Evolutionary conservation across 2,888 invertebrate species (phyloP).

Genomic region (Rhingia rostrata): DNA sequence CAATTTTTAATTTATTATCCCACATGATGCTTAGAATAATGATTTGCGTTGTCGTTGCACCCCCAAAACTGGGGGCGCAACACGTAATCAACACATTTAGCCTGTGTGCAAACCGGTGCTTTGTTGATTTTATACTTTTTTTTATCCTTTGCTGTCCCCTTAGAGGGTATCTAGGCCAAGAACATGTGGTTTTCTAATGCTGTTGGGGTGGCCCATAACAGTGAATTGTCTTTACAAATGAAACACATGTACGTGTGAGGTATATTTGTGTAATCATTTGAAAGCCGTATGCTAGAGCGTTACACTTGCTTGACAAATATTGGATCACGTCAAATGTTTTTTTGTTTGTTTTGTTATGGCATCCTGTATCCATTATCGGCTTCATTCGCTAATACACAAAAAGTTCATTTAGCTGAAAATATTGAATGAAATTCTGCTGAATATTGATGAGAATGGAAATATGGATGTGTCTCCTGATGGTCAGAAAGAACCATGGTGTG

Average conservation of each 20-base stretch:
- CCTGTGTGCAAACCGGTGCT: conserved; percentile 36
- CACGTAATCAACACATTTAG: conserved; percentile 47
- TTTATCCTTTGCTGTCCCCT: neutral
- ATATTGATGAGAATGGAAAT: no score
- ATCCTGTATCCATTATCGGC: no score
- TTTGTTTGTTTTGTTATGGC: neutral
- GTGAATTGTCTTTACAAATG: conserved; percentile 20
- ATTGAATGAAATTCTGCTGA: no score
- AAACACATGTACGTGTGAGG: conserved; percentile 9
- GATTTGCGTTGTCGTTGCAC: conserved; percentile 16
- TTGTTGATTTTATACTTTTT: conserved; percentile 7
- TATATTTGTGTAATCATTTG: no score
- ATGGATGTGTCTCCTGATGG: neutral
- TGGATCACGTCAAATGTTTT: neutral
- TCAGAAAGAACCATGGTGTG: neutral
- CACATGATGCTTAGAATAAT: conserved; percentile 50
- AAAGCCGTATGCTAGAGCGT: conserved; percentile 4
- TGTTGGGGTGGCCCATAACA: conserved; percentile 18
- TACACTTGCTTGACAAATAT: neutral
- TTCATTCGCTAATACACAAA: neutral
- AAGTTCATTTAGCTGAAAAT: no score
- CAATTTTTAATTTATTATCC: conserved; percentile 57
- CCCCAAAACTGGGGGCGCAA: conserved; percentile 31
- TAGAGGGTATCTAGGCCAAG: conserved; percentile 38
- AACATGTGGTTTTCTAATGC: conserved; percentile 30